Percentiles rank a stretch among this genome's conserved stretches.
Evolutionary conservation across 2,797 vertebrate species (phyloP).

Genomic region (Sternotherus odoratus): DNA sequence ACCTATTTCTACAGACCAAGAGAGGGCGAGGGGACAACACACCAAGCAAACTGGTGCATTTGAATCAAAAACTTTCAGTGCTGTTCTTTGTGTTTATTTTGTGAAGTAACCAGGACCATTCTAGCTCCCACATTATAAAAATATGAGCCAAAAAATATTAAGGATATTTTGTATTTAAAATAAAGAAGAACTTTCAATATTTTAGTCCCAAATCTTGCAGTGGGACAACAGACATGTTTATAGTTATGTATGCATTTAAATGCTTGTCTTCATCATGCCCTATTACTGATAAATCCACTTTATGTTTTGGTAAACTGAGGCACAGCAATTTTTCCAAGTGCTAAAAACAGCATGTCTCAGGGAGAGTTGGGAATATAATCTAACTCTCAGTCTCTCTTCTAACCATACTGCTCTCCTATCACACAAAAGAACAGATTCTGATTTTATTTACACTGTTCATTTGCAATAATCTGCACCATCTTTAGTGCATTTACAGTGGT

Average conservation of each 20-base stretch:
- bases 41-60: neutral
- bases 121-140: neutral
- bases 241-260: neutral
- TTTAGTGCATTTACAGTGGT: neutral
- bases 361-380: neutral
- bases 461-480: neutral
- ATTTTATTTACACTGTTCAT: neutral
- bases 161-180: neutral
- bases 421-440: neutral
- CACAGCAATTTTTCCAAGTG: neutral
- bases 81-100: neutral
- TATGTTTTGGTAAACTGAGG: neutral
- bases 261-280: neutral
- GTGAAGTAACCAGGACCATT: neutral
- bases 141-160: neutral
- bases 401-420: neutral
- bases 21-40: neutral
- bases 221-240: neutral
- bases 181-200: accelerated
- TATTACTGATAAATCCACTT: neutral
- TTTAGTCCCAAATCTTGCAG: neutral
- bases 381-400: neutral
- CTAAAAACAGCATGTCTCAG: neutral
- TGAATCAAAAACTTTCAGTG: neutral
- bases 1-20: constrained; percentile 1